Evolutionary conservation across 2,113 vertebrate genomes (phyloP).

Genomic region (Oryzias curvinotus): DNA sequence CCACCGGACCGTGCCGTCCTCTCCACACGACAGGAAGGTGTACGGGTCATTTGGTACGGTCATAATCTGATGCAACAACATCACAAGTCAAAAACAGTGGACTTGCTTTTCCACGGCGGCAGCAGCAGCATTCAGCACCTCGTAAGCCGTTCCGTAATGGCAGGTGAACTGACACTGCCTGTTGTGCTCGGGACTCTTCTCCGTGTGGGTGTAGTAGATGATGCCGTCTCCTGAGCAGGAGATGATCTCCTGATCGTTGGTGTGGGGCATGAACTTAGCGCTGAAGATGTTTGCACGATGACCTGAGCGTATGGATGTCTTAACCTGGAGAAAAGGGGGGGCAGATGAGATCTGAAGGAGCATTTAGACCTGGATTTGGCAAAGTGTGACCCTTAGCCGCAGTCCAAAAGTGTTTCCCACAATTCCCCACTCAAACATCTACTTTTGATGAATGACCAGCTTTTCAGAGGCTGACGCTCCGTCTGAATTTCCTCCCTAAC

Average conservation of each 20-base stretch:
- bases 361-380: too few relatives aligned
- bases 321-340: constrained; percentile 77
- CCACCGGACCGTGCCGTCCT: constrained; percentile 98
- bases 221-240: constrained; percentile 98
- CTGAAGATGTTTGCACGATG: constrained; percentile 99
- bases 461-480: too few relatives aligned
- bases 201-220: constrained; percentile 95
- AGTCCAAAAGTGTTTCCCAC: too few relatives aligned
- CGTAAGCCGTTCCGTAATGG: constrained; percentile 97
- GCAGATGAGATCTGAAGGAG: neutral
- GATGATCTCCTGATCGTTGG: constrained; percentile 94
- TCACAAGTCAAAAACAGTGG: constrained; percentile 5
- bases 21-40: constrained; percentile 97
- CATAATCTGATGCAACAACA: constrained; percentile 84
- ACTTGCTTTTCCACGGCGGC: neutral
- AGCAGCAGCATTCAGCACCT: constrained; percentile 74
- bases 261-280: constrained; percentile 96
- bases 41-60: constrained; percentile 98
- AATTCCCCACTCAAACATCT: too few relatives aligned
- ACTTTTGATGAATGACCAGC: too few relatives aligned
- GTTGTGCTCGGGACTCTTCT: constrained; percentile 92
- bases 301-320: constrained; percentile 95
- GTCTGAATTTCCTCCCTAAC: too few relatives aligned
- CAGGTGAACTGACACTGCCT: constrained; percentile 97
- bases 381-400: too few relatives aligned